Evolutionary conservation across 2,888 invertebrate genomes (phyloP).

Genomic region (Tolmerus cingulatus): DNA sequence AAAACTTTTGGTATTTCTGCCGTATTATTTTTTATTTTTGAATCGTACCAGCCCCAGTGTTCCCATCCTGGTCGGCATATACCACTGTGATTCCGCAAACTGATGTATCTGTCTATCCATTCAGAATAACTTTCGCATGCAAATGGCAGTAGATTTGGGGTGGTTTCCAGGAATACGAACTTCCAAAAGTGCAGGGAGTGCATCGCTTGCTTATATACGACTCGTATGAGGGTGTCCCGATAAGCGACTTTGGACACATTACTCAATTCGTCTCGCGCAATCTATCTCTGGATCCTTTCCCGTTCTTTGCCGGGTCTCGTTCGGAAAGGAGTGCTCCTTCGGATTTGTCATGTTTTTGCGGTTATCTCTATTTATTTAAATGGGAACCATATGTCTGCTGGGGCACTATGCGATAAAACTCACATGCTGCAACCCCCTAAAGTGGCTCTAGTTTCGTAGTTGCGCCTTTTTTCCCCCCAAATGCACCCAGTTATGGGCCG

Average conservation of each 20-base stretch:
- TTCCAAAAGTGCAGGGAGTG: not conserved
- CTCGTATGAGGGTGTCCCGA: not conserved
- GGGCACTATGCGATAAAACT: not conserved
- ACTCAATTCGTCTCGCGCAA: slow-evolving; percentile 12
- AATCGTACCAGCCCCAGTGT: not conserved
- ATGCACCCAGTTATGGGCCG: not conserved
- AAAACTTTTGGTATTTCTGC: not conserved
- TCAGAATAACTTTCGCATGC: not conserved
- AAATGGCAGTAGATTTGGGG: not conserved
- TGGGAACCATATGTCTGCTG: not conserved
- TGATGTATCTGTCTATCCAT: not conserved
- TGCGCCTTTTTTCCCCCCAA: not conserved
- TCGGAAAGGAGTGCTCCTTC: not conserved
- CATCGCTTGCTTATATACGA: not conserved
- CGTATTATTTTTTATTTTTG: not conserved
- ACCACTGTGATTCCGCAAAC: not conserved
- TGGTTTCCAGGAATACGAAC: not conserved
- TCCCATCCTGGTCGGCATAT: not conserved
- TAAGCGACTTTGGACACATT: slow-evolving; percentile 21
- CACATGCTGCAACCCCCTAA: not conserved
- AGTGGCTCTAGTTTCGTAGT: not conserved
- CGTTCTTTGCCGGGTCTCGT: not conserved
- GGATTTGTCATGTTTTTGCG: slow-evolving; percentile 33
- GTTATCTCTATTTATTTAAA: slow-evolving; percentile 39
- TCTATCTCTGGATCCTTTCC: not conserved